Evolutionary conservation across 1,140 invertebrate species (phyloP).

Genomic region (Drosophila sproati): DNA sequence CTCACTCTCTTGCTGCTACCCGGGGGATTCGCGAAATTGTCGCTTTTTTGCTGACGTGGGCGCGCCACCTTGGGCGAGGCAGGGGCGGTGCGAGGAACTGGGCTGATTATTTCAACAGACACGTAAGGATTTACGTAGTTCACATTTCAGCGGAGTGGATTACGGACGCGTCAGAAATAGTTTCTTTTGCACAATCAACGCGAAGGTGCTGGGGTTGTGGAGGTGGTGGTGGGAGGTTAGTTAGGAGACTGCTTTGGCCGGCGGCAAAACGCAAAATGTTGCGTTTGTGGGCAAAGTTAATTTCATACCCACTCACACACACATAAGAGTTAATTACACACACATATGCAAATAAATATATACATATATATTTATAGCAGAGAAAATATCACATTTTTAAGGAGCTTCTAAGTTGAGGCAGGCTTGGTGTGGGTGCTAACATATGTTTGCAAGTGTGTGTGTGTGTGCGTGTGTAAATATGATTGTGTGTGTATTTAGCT

Average conservation of each 20-base stretch:
- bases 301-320: slow-evolving; percentile 52
- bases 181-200: slow-evolving; percentile 60
- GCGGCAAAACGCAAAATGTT: slow-evolving; percentile 51
- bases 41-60: slow-evolving; percentile 75
- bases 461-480: neutral
- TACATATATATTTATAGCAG: slow-evolving; percentile 65
- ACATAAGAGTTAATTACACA: neutral
- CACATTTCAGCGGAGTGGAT: slow-evolving; percentile 38
- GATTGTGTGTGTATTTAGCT: neutral
- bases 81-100: neutral
- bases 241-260: slow-evolving; percentile 17
- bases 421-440: neutral
- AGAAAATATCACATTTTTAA: slow-evolving; percentile 58
- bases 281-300: slow-evolving; percentile 74
- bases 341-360: slow-evolving; percentile 11
- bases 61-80: slow-evolving; percentile 51
- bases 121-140: slow-evolving; percentile 76
- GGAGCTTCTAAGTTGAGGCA: neutral
- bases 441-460: neutral
- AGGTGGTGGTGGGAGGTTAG: neutral
- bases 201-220: neutral
- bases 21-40: slow-evolving; percentile 74
- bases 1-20: slow-evolving; percentile 56
- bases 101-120: slow-evolving; percentile 63
- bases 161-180: slow-evolving; percentile 65